phyloP scores from a whole-genome alignment of 1,140 invertebrate genomes.

The Reticulitermes speratus region DNA sequence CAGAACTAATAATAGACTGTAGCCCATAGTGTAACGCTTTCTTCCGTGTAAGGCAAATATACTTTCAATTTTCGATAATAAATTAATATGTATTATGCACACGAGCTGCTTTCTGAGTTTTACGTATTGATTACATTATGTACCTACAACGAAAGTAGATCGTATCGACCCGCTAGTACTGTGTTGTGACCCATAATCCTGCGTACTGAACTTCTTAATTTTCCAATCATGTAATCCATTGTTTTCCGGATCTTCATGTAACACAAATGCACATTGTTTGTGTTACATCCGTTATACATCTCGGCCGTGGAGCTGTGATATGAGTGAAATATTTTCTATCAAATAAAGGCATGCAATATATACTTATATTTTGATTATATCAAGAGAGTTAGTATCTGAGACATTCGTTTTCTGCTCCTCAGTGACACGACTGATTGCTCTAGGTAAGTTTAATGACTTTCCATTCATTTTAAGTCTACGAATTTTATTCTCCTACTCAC shows the following conservation, averaged over 20 bases:
- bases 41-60: slow-evolving; percentile 2
- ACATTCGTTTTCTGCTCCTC: too few relatives aligned
- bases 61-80: not conserved
- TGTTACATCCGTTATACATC: not conserved
- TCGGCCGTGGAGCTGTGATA: not conserved
- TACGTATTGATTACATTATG: not conserved
- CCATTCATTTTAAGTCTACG: too few relatives aligned
- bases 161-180: not conserved
- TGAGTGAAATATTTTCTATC: too few relatives aligned
- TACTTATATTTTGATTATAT: too few relatives aligned
- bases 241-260: not conserved
- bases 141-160: not conserved
- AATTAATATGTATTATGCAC: not conserved
- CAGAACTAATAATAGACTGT: not conserved
- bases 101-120: not conserved
- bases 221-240: not conserved
- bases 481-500: too few relatives aligned
- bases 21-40: not conserved
- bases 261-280: not conserved
- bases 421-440: too few relatives aligned
- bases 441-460: too few relatives aligned
- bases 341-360: too few relatives aligned
- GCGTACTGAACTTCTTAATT: not conserved
- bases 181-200: not conserved
- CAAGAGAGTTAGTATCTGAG: too few relatives aligned